phyloP scores from a whole-genome alignment of 2,888 invertebrate species.

The Alentia gelatinosa region DNA sequence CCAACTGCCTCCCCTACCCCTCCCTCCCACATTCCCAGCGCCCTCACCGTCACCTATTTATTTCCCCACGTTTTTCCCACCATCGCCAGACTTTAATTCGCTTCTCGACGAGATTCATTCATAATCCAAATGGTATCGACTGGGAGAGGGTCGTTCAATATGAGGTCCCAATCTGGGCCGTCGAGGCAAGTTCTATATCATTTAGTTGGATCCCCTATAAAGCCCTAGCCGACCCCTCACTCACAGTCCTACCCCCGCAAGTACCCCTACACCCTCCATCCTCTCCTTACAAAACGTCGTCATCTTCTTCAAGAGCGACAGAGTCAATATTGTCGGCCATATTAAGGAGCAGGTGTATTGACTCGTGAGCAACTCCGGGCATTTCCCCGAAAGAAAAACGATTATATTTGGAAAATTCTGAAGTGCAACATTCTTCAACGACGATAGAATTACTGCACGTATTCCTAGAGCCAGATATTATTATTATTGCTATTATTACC shows the following conservation, averaged over 20 bases:
- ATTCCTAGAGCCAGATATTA: no score
- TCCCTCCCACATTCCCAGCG: background rate
- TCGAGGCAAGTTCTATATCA: background rate
- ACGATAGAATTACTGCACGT: no score
- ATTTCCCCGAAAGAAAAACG: background rate
- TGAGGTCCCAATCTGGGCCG: background rate
- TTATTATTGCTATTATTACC: no score
- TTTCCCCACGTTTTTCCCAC: background rate
- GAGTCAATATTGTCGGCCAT: background rate
- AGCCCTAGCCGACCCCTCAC: no score
- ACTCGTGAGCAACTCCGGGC: background rate
- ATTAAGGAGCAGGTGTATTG: background rate
- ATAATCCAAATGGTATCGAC: background rate
- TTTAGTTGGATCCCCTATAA: no score
- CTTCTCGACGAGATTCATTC: background rate
- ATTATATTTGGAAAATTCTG: background rate
- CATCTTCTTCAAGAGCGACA: background rate
- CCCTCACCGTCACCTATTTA: background rate
- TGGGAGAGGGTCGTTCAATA: background rate
- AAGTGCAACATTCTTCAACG: background rate
- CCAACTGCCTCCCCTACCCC: background rate
- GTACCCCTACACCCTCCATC: background rate
- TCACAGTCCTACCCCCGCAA: no score
- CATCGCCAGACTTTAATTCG: background rate
- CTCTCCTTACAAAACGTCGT: background rate